Conservation (phyloP, 2,113 vertebrate genomes). For the Salvator merianae region DNA sequence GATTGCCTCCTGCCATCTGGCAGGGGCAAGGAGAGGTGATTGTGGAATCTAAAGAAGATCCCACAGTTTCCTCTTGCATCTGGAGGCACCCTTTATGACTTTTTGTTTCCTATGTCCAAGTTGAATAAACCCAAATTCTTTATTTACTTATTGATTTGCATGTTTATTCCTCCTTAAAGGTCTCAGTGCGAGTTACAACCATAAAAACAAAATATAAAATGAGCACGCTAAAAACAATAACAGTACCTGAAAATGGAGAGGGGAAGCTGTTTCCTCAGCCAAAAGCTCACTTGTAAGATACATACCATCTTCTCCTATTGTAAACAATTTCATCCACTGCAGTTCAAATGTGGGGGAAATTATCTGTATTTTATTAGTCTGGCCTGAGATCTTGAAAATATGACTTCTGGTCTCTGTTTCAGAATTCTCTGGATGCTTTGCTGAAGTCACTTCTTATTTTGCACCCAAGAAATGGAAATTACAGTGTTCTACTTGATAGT, state of each 20-base stretch:
- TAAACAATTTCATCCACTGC: no score
- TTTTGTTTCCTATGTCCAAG: conserved; percentile 35
- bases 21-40: conserved; percentile 24
- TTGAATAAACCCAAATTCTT: conserved; percentile 61
- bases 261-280: no score
- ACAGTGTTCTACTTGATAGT: not conserved
- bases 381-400: not conserved
- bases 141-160: conserved; percentile 8
- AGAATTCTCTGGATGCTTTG: not conserved
- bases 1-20: no score
- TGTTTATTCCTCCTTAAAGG: conserved; percentile 42
- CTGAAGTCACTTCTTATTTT: not conserved
- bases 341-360: no score
- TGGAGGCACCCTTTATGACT: conserved; percentile 42
- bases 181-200: no score
- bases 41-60: no score
- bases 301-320: no score
- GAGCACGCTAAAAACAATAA: no score
- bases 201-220: no score
- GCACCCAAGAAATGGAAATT: not conserved
- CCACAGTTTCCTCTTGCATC: no score
- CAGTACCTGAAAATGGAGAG: no score
- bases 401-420: not conserved
- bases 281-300: no score
- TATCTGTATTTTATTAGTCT: not conserved